Conservation (phyloP, 2,888 invertebrate genomes). For the Pseudoips prasinana region DNA sequence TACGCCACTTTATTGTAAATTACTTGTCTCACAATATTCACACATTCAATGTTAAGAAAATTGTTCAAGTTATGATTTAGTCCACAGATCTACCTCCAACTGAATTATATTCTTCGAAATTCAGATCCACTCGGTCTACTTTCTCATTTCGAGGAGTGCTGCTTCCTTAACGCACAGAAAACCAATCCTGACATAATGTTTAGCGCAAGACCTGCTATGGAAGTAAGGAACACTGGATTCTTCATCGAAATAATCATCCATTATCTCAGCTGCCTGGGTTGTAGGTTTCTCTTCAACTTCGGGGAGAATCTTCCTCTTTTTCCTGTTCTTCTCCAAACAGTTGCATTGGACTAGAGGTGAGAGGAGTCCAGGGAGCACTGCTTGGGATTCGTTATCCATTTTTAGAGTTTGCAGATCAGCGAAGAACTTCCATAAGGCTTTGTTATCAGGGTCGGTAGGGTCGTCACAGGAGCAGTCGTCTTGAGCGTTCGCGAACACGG, state of each 20-base stretch:
- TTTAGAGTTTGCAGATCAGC: slow-evolving; percentile 1
- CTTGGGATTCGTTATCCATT: slow-evolving; percentile 8
- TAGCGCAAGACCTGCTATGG: slow-evolving; percentile 5
- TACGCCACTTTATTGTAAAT: too few relatives aligned
- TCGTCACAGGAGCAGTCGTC: slow-evolving; percentile 25
- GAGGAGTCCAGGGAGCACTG: slow-evolving; percentile 34
- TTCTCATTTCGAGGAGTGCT: too few relatives aligned
- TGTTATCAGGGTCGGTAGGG: slow-evolving; percentile 4
- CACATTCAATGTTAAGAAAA: too few relatives aligned
- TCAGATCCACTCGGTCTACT: too few relatives aligned
- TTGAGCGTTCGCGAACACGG: slow-evolving; percentile 7
- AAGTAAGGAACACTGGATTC: background rate
- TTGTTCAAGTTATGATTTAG: too few relatives aligned
- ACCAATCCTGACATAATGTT: slow-evolving; percentile 7
- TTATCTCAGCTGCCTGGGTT: too few relatives aligned
- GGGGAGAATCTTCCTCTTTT: slow-evolving; percentile 28
- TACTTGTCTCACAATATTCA: too few relatives aligned
- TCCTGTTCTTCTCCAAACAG: slow-evolving; percentile 33
- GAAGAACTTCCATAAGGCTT: slow-evolving; percentile 21
- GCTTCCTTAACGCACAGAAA: slow-evolving; percentile 21
- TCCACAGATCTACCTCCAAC: too few relatives aligned
- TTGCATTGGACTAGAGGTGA: slow-evolving; percentile 32
- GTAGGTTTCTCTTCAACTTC: slow-evolving; percentile 1
- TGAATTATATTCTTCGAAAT: too few relatives aligned
- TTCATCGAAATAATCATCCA: too few relatives aligned